Evolutionary conservation across 2,113 vertebrate genomes (phyloP).

Genomic region (Cnemophilus loriae): DNA sequence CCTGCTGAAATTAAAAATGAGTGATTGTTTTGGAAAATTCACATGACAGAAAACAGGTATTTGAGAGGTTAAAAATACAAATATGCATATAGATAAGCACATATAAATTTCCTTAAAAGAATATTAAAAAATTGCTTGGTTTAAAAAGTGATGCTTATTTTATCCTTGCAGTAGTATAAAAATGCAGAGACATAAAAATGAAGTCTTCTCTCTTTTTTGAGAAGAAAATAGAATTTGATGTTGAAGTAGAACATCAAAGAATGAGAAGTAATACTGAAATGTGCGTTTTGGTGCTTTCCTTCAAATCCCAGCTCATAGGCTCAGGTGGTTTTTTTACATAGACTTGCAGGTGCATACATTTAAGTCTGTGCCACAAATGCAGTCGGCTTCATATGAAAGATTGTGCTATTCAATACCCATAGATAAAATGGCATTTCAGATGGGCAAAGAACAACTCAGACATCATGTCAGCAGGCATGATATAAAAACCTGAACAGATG

Average conservation of each 20-base stretch:
- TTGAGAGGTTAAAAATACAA: background rate
- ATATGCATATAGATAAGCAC: background rate
- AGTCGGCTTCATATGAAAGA: background rate
- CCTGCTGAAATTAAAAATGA: background rate
- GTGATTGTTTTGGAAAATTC: background rate
- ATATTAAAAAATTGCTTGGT: background rate
- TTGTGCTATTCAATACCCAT: background rate
- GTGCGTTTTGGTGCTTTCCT: background rate
- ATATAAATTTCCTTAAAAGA: background rate
- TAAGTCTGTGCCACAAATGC: background rate
- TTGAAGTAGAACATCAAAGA: background rate
- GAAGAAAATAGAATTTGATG: background rate
- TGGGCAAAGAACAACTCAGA: background rate
- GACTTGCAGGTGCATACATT: background rate
- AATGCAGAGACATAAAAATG: background rate
- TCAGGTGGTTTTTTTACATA: constrained; percentile 5
- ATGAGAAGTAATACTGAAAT: background rate
- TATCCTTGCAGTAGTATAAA: background rate
- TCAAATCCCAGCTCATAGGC: background rate
- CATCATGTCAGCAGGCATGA: background rate
- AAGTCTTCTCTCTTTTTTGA: background rate
- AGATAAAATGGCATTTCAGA: background rate
- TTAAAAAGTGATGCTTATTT: background rate
- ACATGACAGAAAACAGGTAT: background rate
- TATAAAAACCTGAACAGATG: background rate